A percentile compares a stretch with the other conserved stretches of the same genome.
Conservation (phyloP, 2,888 invertebrate species). For the Resseliella maxima region DNA sequence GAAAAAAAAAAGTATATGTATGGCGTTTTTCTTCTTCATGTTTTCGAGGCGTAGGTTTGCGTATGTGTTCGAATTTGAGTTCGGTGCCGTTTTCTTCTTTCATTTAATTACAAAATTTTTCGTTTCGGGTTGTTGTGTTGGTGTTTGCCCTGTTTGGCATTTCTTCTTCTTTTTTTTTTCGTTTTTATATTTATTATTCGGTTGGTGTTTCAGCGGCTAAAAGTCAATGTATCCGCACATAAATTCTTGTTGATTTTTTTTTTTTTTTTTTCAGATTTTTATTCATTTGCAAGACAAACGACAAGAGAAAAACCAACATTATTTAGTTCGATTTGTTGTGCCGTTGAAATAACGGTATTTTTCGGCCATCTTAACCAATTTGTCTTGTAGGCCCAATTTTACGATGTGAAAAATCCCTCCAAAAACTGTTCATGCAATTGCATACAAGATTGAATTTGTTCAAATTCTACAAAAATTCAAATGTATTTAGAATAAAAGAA, state of each 20-base stretch:
- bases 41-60: background rate
- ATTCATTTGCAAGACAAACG: too few relatives aligned
- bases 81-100: background rate
- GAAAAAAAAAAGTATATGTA: too few relatives aligned
- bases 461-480: too few relatives aligned
- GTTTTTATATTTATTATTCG: conserved; percentile 37
- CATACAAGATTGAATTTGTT: too few relatives aligned
- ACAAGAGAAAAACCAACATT: too few relatives aligned
- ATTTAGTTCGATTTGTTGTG: background rate
- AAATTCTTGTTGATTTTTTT: conserved; percentile 31
- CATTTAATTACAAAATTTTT: conserved; percentile 4
- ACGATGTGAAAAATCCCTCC: too few relatives aligned
- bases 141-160: conserved; percentile 20
- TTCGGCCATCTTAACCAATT: too few relatives aligned
- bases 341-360: background rate
- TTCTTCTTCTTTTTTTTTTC: background rate
- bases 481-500: too few relatives aligned
- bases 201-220: background rate
- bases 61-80: background rate
- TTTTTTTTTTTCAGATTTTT: background rate
- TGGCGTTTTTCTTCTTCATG: background rate
- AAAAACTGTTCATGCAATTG: too few relatives aligned
- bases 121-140: background rate
- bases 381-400: too few relatives aligned
- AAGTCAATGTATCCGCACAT: conserved; percentile 5